A percentile compares a stretch with the other conserved stretches of the same genome.
These are phyloP conservation scores for Callithrix jacchus DNA, from an alignment of 2,113 vertebrate species.

Conservation along the genomic window DNA sequence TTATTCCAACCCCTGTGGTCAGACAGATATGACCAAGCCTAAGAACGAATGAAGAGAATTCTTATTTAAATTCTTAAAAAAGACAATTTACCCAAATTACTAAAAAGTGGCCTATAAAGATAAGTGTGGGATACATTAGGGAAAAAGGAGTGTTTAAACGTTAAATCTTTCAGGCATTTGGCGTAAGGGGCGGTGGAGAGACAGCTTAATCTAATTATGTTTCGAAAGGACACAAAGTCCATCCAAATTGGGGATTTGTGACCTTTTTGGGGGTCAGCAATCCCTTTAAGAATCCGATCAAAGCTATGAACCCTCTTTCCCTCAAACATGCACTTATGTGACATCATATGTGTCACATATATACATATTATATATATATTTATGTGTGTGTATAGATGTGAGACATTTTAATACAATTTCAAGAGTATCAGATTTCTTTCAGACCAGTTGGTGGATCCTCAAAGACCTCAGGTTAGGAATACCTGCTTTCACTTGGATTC, in stretches of 20 bases:
- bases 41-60: not conserved
- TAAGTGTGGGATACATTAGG: not conserved
- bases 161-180: slow-evolving; percentile 35
- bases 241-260: slow-evolving; percentile 1
- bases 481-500: not conserved
- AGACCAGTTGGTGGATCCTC: not conserved
- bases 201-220: slow-evolving; percentile 16
- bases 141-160: slow-evolving; percentile 16
- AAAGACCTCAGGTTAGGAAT: slow-evolving; percentile 18
- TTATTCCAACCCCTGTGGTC: slow-evolving; percentile 24
- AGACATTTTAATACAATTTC: not conserved
- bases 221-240: slow-evolving; percentile 9
- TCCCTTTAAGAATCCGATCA: slow-evolving; percentile 15
- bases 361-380: too few relatives aligned
- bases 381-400: not conserved
- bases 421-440: not conserved
- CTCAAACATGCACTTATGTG: not conserved
- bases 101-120: not conserved
- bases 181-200: not conserved
- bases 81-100: slow-evolving; percentile 22
- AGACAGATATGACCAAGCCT: not conserved
- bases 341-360: not conserved
- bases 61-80: slow-evolving; percentile 48
- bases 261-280: not conserved
- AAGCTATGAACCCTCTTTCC: not conserved